Evolutionary conservation across 1,140 invertebrate species (phyloP).

Genomic region (Adoxophyes honmai): DNA sequence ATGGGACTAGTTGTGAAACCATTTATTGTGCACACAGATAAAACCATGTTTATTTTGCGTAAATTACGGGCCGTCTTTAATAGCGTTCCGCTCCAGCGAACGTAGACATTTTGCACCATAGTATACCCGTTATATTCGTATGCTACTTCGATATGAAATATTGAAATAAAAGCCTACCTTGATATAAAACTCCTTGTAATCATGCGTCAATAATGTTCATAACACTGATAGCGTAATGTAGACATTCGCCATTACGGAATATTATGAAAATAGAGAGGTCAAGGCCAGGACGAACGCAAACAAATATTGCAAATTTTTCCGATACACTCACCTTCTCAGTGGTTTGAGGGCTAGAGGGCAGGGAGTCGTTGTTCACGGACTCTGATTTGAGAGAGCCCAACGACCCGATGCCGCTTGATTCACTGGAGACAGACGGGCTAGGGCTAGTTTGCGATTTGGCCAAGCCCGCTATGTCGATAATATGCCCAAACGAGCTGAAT

Average conservation of each 20-base stretch:
- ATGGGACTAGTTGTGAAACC: not conserved
- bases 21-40: not conserved
- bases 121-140: constrained; percentile 12
- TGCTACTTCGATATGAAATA: not conserved
- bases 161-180: not conserved
- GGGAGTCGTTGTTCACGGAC: constrained; percentile 68
- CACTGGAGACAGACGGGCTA: constrained; percentile 72
- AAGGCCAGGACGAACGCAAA: constrained; percentile 73
- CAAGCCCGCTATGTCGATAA: constrained; percentile 73
- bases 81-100: not conserved
- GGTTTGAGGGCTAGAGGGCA: constrained; percentile 74
- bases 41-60: constrained; percentile 1
- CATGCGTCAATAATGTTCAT: constrained; percentile 55
- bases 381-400: constrained; percentile 74
- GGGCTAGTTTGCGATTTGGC: constrained; percentile 70
- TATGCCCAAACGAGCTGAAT: constrained; percentile 67
- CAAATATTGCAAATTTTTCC: constrained; percentile 53
- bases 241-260: constrained; percentile 74
- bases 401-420: constrained; percentile 75
- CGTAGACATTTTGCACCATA: not conserved
- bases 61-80: not conserved
- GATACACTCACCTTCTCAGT: constrained; percentile 67
- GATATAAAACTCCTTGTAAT: constrained; percentile 54
- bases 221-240: constrained; percentile 63
- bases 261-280: constrained; percentile 77